Base-by-base conservation (phyloP, 1,140 invertebrate species). In the Vollenhovia emeryi region DNA sequence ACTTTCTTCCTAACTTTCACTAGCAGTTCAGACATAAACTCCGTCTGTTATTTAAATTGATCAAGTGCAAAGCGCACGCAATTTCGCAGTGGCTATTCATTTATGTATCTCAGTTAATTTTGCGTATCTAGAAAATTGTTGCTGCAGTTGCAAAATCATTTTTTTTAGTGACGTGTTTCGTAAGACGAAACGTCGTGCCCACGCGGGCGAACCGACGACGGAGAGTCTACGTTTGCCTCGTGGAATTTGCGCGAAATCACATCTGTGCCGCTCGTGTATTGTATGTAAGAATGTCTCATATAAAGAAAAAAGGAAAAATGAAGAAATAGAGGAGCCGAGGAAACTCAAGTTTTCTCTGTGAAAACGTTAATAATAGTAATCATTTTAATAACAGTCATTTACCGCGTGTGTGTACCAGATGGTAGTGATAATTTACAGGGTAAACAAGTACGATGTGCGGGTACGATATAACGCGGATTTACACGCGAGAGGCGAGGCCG, bases 351-450 rank as follows among this genome's bases (percentile, higher is more conserved):
- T 11, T 15, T 11, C 66, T 43, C 8, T 33, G 15, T 60, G 6
- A 60, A 30, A n/a, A 62, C 18, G 30, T 33, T 33, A 33, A 62
- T 62, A 62, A n/a, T 33, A 62, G 30, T 9, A 33, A 62, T 62
- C 3, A 62, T 62, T 62, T 60, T 62, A 62, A 62, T 62, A 33
- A 62, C 33, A 40, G 33, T 64, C 1, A 13, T 64, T 64, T 64
- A 7, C 11, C 18, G 4, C 48, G 18, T 64, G 2, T 18, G n/a
- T 62, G 1, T 62, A n/a, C 6, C 8, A 36, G 33, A 40, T 13
- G n/a, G 33, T 9, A 64, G 18, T 40, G 33, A 36, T 64, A 36
- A 64, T 64, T 40, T 36, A 21, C 33, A 40, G 60, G 21, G 21
- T 64, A 40, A 64, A 40, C 3, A 40, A 40, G 33, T 21, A n/a